These are phyloP conservation scores for Saccostrea glomerata DNA, from an alignment of 1,140 invertebrate species.

Conservation along the genomic window DNA sequence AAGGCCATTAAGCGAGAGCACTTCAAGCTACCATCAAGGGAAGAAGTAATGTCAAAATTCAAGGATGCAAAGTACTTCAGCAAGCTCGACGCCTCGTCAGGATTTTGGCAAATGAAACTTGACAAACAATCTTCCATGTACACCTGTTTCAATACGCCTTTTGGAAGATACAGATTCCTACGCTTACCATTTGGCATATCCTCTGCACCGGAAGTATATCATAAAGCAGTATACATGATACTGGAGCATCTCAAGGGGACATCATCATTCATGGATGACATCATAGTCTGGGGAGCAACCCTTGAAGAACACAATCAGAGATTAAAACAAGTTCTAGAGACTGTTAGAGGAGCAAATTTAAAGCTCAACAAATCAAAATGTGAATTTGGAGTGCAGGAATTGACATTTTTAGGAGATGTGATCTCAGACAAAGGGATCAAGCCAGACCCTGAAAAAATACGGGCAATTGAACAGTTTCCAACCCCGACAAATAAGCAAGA, in stretches of 20 bases:
- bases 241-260: constrained; percentile 63
- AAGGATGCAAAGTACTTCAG: constrained; percentile 35
- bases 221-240: constrained; percentile 37
- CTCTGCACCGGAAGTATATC: constrained; percentile 47
- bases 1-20: constrained; percentile 60
- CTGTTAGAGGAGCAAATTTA: constrained; percentile 41
- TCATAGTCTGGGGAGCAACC: constrained; percentile 42
- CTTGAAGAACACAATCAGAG: constrained; percentile 51
- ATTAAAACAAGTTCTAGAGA: constrained; percentile 36
- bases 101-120: constrained; percentile 58
- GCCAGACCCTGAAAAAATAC: background rate
- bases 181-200: constrained; percentile 77
- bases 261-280: constrained; percentile 50
- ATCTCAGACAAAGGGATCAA: no score
- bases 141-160: background rate
- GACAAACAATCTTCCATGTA: no score
- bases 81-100: constrained; percentile 40
- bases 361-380: constrained; percentile 10
- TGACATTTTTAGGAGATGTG: no score
- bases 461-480: no score
- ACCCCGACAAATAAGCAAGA: no score
- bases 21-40: constrained; percentile 45
- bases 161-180: constrained; percentile 46
- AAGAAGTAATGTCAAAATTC: constrained; percentile 45
- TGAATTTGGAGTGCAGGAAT: no score